Percentiles rank a stretch among this genome's conserved stretches.
These are phyloP conservation scores for Ethmia dodecea DNA, from an alignment of 2,888 invertebrate species.

Conservation along the genomic window DNA sequence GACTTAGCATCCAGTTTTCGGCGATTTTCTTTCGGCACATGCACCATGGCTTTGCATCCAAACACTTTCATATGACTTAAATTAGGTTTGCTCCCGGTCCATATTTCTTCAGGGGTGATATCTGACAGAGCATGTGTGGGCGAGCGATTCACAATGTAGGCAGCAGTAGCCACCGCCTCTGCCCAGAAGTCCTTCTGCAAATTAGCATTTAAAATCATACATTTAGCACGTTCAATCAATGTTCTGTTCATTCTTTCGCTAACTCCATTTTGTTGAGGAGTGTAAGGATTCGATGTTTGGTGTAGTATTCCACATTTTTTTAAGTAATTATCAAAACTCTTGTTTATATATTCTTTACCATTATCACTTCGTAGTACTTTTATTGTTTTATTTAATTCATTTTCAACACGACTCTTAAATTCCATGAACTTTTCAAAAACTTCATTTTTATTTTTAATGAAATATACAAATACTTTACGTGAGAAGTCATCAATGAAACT, in stretches of 20 bases:
- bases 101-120: slow-evolving; percentile 13
- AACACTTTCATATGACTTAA: slow-evolving; percentile 10
- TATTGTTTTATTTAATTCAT: too few species aligned
- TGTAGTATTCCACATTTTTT: neutral
- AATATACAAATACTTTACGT: too few species aligned
- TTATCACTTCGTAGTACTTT: slow-evolving; percentile 14
- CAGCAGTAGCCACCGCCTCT: neutral
- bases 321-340: neutral
- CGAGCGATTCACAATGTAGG: neutral
- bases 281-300: neutral
- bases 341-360: slow-evolving; percentile 13
- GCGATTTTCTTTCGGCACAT: slow-evolving; percentile 22
- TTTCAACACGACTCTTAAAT: too few species aligned
- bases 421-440: too few species aligned
- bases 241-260: neutral
- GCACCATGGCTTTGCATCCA: slow-evolving; percentile 11
- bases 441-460: too few species aligned
- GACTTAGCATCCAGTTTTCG: slow-evolving; percentile 35
- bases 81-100: slow-evolving; percentile 9
- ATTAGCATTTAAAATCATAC: neutral
- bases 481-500: too few species aligned
- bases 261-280: slow-evolving; percentile 1
- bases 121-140: slow-evolving; percentile 3
- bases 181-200: neutral
- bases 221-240: neutral